Base-by-base conservation (phyloP, 2,888 invertebrate genomes). In the Xanthia icteritia region DNA sequence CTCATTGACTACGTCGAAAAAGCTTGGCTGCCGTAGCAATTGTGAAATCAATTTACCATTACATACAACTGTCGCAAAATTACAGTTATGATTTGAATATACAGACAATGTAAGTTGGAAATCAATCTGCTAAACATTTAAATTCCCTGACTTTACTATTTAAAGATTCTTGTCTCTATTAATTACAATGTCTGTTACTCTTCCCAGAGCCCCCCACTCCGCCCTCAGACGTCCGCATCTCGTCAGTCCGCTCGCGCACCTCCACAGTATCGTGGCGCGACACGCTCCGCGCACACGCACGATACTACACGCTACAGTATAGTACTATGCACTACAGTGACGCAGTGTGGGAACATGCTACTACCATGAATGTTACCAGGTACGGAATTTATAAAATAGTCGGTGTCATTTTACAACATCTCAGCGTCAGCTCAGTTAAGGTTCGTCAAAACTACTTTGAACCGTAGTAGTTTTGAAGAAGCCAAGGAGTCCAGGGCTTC, bases 151-250 rank as follows among this genome's bases (percentile, higher is more conserved):
- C 54, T 54, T 9, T 11, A 23, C 54, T 11, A 23, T 54, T 54
- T 23, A 23, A 11, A 54, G 11, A 54, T 23, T 51, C 6, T 23
- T 9, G 8, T 51, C 23, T 51, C 3, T 51, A 51, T 20, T 20
- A 23, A 54, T 11, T 4, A 8, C 20, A 69, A 39, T 39, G 20
- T 27, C 15, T 45, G 1, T 31, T 8, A 17, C 23, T 13, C 4
- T 48, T 39, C 85, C 0, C 89, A 97, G 97, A 97, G 79, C 96
- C 97, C 0, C 97, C 97, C 1, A 94, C 95, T 0, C 95, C 96
- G 0, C 97, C 97, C 0, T 92, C 94, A 5, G 97, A 97, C 60
- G 76, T 96, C 0, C 93, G 95, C 6, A 86, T 96, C 5, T 95
- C 95, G 48, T 86, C 92, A 0, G 93, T 95, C 0, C 90, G 92